Conservation (phyloP, 1,140 invertebrate species). For the Lethocerus indicus region DNA sequence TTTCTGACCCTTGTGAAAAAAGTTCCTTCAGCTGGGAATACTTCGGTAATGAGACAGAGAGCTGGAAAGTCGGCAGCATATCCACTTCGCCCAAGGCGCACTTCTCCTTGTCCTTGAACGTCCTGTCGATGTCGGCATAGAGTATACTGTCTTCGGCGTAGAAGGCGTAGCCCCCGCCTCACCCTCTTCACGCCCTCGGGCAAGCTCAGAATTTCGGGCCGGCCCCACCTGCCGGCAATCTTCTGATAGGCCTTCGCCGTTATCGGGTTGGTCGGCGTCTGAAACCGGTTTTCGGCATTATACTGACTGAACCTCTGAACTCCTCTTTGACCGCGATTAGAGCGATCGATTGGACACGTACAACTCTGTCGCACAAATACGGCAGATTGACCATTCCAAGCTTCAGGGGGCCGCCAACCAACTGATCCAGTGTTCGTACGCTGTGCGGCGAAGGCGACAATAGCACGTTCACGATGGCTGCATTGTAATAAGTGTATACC, state of each 20-base stretch:
- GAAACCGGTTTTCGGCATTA: too few relatives aligned
- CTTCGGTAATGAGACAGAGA: conserved; percentile 33
- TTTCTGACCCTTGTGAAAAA: too few relatives aligned
- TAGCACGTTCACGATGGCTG: neutral
- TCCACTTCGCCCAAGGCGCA: conserved; percentile 39
- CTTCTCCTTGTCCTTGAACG: conserved; percentile 37
- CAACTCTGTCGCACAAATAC: too few relatives aligned
- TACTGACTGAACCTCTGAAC: too few relatives aligned
- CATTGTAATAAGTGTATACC: conserved; percentile 2
- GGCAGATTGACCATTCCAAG: neutral
- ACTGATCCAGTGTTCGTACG: neutral
- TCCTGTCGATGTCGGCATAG: conserved; percentile 21
- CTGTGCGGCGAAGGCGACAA: neutral
- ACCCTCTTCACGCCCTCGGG: too few relatives aligned
- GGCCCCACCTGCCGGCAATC: too few relatives aligned
- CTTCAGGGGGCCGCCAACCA: neutral
- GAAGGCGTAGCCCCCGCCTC: conserved; percentile 43
- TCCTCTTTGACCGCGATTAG: too few relatives aligned
- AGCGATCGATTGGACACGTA: too few relatives aligned
- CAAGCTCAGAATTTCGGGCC: too few relatives aligned
- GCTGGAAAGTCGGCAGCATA: conserved; percentile 32
- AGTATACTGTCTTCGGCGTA: conserved; percentile 35
- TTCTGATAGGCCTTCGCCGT: too few relatives aligned
- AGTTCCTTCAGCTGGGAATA: conserved; percentile 41
- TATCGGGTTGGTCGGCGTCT: too few relatives aligned